Conservation (phyloP, 2,797 vertebrate species). For the Bradypus variegatus region DNA sequence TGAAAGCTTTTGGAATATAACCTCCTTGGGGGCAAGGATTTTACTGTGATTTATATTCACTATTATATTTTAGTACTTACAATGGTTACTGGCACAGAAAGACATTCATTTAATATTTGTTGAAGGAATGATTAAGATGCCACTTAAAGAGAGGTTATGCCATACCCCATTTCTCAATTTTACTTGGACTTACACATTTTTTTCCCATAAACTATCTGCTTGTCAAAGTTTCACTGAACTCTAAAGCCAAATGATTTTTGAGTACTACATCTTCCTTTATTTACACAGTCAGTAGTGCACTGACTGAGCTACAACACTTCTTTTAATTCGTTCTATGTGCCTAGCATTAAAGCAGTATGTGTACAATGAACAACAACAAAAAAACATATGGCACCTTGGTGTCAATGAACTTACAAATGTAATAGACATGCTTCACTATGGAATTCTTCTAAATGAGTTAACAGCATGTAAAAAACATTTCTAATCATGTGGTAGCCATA, state of each 20-base stretch:
- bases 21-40: not conserved
- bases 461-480: not conserved
- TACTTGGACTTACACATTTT: not conserved
- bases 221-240: not conserved
- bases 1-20: not conserved
- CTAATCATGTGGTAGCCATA: not conserved
- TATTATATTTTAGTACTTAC: not conserved
- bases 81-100: not conserved
- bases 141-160: not conserved
- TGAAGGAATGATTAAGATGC: not conserved
- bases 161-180: not conserved
- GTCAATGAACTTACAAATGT: not conserved
- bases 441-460: constrained; percentile 24
- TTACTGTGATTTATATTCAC: not conserved
- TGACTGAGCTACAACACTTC: not conserved
- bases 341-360: not conserved
- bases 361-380: not conserved
- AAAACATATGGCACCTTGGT: not conserved
- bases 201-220: not conserved
- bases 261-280: not conserved
- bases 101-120: not conserved
- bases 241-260: constrained; percentile 10
- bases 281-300: too few species aligned
- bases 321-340: not conserved
- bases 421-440: not conserved